These are phyloP conservation scores for Chrysolina oricalcia DNA, from an alignment of 2,888 invertebrate species.

Conservation along the genomic window DNA sequence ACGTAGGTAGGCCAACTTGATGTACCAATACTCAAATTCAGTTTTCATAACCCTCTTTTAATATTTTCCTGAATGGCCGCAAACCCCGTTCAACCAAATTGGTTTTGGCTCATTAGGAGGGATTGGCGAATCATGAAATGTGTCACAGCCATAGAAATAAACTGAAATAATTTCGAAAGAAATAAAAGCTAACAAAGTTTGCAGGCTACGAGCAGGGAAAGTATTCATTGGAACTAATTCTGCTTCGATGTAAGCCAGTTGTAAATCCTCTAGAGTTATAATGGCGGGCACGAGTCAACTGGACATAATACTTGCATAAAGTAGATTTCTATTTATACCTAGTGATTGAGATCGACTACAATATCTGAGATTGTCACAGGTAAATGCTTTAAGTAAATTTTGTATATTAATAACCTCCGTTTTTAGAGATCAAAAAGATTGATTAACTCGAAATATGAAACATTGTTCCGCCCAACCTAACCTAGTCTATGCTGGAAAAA, in stretches of 20 bases:
- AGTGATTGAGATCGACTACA: too few species aligned
- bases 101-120: slow-evolving; percentile 45
- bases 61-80: slow-evolving; percentile 32
- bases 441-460: too few species aligned
- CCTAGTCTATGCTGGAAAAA: too few species aligned
- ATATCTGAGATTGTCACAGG: too few species aligned
- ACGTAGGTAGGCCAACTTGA: too few species aligned
- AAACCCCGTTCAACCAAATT: slow-evolving; percentile 38
- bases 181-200: slow-evolving; percentile 56
- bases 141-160: slow-evolving; percentile 51
- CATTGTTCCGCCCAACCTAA: too few species aligned
- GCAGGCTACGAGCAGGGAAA: slow-evolving; percentile 47
- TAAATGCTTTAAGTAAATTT: too few species aligned
- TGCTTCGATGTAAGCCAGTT: slow-evolving; percentile 64
- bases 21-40: too few species aligned
- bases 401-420: too few species aligned
- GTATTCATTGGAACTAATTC: slow-evolving; percentile 63
- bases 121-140: slow-evolving; percentile 47
- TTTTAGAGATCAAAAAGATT: too few species aligned
- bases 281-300: slow-evolving; percentile 52
- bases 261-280: slow-evolving; percentile 66
- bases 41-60: not conserved
- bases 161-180: slow-evolving; percentile 58
- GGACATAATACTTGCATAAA: not conserved
- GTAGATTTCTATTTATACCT: too few species aligned